These are phyloP conservation scores for Ochropleura leucogaster DNA, from an alignment of 2,888 invertebrate genomes.

Conservation along the genomic window DNA sequence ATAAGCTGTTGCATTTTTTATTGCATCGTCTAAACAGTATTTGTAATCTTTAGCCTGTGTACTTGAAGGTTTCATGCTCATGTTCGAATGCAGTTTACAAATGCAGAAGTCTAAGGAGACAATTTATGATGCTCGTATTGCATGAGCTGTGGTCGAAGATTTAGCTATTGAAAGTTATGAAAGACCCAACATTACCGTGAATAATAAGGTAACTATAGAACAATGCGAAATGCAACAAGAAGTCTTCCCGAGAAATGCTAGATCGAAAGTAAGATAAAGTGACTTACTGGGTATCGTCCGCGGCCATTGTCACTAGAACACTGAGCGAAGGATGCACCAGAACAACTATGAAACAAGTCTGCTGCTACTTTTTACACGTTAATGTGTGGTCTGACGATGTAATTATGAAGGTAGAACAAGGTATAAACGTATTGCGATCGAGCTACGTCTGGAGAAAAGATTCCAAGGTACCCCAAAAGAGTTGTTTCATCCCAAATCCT, in stretches of 20 bases:
- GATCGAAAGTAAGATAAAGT: constrained; percentile 12
- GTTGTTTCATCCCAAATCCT: neutral
- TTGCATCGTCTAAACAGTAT: neutral
- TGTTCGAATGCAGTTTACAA: neutral
- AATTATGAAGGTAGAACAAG: constrained; percentile 40
- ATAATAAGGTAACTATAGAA: neutral
- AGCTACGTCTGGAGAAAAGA: neutral
- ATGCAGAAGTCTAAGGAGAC: neutral
- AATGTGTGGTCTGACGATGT: constrained; percentile 27
- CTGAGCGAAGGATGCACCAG: constrained; percentile 38
- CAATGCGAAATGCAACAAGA: constrained; percentile 3
- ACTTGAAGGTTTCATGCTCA: neutral
- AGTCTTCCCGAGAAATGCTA: constrained; percentile 1
- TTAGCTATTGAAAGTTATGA: neutral
- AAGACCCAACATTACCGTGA: neutral
- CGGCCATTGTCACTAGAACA: constrained; percentile 61
- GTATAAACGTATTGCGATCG: constrained; percentile 5
- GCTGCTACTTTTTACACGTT: constrained; percentile 33
- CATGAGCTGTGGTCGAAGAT: neutral
- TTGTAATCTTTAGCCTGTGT: neutral
- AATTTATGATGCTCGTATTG: neutral
- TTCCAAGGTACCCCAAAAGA: neutral
- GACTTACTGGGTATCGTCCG: constrained; percentile 64
- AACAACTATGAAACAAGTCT: constrained; percentile 47
- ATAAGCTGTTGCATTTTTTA: neutral